Evolutionary conservation across 2,113 vertebrate species (phyloP), one percentile per base, ranked within the genome.

Genomic region (Tamias sibiricus): DNA sequence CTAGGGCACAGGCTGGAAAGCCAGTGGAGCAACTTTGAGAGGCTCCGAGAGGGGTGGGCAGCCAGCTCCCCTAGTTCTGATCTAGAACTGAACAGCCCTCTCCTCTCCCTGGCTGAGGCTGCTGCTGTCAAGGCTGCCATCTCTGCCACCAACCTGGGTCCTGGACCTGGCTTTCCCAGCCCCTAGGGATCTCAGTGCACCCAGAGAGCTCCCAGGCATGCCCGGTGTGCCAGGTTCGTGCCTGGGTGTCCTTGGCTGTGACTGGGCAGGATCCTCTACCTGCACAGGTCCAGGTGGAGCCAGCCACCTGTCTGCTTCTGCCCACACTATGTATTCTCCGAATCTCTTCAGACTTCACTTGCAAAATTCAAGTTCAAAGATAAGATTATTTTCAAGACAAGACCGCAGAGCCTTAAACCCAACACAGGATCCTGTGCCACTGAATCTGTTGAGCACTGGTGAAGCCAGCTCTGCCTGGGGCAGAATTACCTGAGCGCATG

Each of bases 381-480:
- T 26, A 59, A 74, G 64, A 19, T 32, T 28, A 79, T 47, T 74
- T 74, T 91, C 47, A n/a, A 57, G 32, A 20, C 8, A 17, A 83
- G 79, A 49, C 10, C 6, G n/a, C 77, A 80, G 54, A 35, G 1
- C 57, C 17, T 22, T 20, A 40, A 40, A 37, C 37, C 49, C 44
- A 20, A 22, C 11, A 2, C 0, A 6, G 22, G 24, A n/a, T 9
- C 6, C 5, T 1, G n/a, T 14, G 4, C 7, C 44, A n/a, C n/a
- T n/a, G n/a, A n/a, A n/a, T n/a, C n/a, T n/a, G 0, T 0, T 10
- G 26, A 4, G 10, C 1, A 30, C 9, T 35, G 2, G 12, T n/a
- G 17, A 77, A 87, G 20, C 42, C 74, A 22, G 37, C 9, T 12
- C 8, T 42, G 20, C 52, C 89, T 28, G 49, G 0, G 12, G 24